Conservation (phyloP, 2,888 invertebrate species). For the Agriotes lineatus region DNA sequence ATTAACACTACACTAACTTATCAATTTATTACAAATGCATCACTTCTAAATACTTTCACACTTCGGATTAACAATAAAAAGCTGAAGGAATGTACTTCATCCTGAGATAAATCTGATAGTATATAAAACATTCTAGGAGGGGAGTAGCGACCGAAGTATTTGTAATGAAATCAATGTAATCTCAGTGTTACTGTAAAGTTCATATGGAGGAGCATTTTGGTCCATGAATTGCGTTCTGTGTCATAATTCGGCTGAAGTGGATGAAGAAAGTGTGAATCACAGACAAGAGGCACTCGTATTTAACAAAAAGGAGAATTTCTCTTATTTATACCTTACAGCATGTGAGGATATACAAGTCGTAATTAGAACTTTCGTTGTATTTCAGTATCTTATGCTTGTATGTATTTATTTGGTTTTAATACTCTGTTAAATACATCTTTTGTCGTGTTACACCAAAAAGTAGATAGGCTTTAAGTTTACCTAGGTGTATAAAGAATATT, state of each 20-base stretch:
- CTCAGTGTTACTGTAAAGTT: too few relatives aligned
- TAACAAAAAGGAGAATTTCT: conserved; percentile 20
- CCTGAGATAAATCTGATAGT: conserved; percentile 7
- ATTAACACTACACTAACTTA: too few relatives aligned
- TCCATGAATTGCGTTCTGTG: conserved; percentile 45
- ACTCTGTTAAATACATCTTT: too few relatives aligned
- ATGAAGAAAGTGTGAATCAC: conserved; percentile 61
- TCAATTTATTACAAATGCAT: conserved; percentile 2
- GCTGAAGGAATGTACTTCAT: conserved; percentile 19
- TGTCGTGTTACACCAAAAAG: too few relatives aligned
- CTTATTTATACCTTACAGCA: conserved; percentile 16
- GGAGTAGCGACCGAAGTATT: too few relatives aligned
- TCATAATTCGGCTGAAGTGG: conserved; percentile 54
- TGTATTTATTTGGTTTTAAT: too few relatives aligned
- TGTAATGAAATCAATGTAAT: too few relatives aligned
- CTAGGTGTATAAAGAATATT: too few relatives aligned
- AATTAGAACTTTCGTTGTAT: neutral
- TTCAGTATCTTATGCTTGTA: too few relatives aligned
- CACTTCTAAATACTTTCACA: neutral
- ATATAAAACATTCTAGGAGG: too few relatives aligned
- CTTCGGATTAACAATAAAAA: too few relatives aligned
- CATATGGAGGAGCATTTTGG: conserved; percentile 39
- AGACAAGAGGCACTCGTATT: conserved; percentile 63
- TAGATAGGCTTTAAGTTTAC: too few relatives aligned
- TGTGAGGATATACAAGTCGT: neutral